These are phyloP conservation scores for Drosophila anomelani DNA, from an alignment of 2,888 invertebrate genomes.

Conservation along the genomic window DNA sequence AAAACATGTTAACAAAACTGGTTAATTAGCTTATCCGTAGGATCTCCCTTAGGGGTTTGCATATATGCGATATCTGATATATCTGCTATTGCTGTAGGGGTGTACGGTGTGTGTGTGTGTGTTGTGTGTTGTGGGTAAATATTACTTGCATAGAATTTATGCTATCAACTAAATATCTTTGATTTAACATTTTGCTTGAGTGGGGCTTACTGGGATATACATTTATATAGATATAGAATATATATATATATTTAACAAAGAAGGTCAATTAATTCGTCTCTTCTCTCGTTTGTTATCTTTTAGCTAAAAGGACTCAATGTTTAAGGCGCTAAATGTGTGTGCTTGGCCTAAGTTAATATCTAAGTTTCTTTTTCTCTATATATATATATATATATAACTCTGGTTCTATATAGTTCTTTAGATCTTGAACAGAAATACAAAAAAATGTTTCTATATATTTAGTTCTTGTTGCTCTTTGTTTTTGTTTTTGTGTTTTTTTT, in stretches of 20 bases:
- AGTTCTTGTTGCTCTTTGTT: slow-evolving; percentile 32
- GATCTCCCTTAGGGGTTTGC: slow-evolving; percentile 4
- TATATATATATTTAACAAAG: slow-evolving; percentile 43
- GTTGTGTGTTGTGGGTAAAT: not conserved
- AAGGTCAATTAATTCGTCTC: slow-evolving; percentile 44
- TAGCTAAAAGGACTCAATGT: slow-evolving; percentile 68
- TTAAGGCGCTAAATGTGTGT: slow-evolving; percentile 68
- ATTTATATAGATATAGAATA: slow-evolving; percentile 33
- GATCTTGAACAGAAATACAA: slow-evolving; percentile 10
- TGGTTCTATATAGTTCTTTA: slow-evolving; percentile 10
- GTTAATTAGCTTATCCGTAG: slow-evolving; percentile 24
- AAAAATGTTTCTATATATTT: slow-evolving; percentile 15
- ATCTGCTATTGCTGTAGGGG: slow-evolving; percentile 19
- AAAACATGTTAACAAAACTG: slow-evolving; percentile 42
- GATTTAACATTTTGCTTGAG: slow-evolving; percentile 75
- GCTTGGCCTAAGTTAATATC: slow-evolving; percentile 24
- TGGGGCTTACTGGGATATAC: slow-evolving; percentile 44
- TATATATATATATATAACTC: slow-evolving; percentile 6
- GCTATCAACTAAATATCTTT: slow-evolving; percentile 61
- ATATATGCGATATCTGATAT: slow-evolving; percentile 23
- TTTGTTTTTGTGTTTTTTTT: slow-evolving; percentile 26
- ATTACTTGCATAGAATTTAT: slow-evolving; percentile 27
- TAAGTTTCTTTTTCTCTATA: slow-evolving; percentile 10
- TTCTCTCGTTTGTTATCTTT: slow-evolving; percentile 17
- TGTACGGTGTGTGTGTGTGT: slow-evolving; percentile 24